phyloP scores from a whole-genome alignment of 2,113 vertebrate genomes.

The Leptobrachium ailaonicum region DNA sequence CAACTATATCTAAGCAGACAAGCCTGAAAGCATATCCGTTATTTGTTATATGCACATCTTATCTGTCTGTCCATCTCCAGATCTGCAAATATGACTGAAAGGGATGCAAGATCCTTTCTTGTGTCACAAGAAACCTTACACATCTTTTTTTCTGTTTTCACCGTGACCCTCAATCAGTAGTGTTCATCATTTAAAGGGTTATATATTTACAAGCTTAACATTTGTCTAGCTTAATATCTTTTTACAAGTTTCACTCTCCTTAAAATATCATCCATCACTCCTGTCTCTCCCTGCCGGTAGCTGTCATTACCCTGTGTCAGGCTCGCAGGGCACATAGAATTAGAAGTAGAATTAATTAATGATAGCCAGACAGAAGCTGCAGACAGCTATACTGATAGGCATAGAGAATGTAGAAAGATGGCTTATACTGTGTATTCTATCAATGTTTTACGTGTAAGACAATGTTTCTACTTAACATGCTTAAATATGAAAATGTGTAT shows the following conservation, averaged over 20 bases:
- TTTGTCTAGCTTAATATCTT: constrained; percentile 2
- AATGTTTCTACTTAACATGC: too few relatives aligned
- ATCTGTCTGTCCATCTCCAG: too few relatives aligned
- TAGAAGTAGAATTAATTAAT: constrained; percentile 8
- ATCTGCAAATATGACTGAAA: too few relatives aligned
- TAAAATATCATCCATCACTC: constrained; percentile 9
- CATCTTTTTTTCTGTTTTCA: too few relatives aligned
- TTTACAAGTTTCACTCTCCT: background rate
- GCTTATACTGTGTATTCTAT: background rate
- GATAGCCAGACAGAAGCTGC: background rate
- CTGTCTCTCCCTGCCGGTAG: constrained; percentile 1
- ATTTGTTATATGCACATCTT: too few relatives aligned
- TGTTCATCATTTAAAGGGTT: background rate
- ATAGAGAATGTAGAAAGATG: background rate
- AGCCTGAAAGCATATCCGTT: too few relatives aligned
- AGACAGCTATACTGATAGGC: background rate
- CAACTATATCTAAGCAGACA: too few relatives aligned
- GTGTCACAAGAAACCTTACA: too few relatives aligned
- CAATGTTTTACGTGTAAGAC: too few relatives aligned
- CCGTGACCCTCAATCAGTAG: too few relatives aligned
- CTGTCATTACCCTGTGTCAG: constrained; percentile 7
- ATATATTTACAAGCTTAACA: background rate
- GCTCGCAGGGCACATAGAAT: constrained; percentile 3
- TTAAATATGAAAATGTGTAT: too few relatives aligned
- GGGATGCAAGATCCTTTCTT: too few relatives aligned